Evolutionary conservation across 1,140 invertebrate species (phyloP).

Genomic region (Drosophila guanche): DNA sequence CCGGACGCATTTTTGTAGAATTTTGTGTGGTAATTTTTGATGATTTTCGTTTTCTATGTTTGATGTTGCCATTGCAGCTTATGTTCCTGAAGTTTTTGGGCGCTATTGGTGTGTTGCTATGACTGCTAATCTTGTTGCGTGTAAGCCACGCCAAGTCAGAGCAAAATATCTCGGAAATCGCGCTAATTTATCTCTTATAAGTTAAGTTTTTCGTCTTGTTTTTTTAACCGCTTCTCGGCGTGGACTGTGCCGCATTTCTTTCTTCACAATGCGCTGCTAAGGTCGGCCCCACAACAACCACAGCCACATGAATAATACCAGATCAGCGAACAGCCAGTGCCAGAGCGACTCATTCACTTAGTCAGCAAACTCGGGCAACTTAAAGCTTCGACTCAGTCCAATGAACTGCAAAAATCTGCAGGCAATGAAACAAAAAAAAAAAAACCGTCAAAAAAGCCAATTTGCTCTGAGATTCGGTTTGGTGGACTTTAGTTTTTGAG

Average conservation of each 20-base stretch:
- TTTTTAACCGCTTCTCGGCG: slow-evolving; percentile 12
- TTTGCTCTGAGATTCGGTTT: slow-evolving; percentile 21
- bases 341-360: slow-evolving; percentile 73
- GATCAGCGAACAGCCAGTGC: neutral
- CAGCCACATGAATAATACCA: slow-evolving; percentile 32
- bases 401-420: slow-evolving; percentile 71
- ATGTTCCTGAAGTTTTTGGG: no score
- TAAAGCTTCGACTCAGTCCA: slow-evolving; percentile 57
- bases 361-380: slow-evolving; percentile 51
- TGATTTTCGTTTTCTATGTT: no score
- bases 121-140: slow-evolving; percentile 22
- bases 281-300: slow-evolving; percentile 19
- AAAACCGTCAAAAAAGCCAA: slow-evolving; percentile 12
- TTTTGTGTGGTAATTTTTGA: no score
- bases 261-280: slow-evolving; percentile 22
- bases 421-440: slow-evolving; percentile 12
- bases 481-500: slow-evolving; percentile 13
- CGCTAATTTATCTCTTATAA: slow-evolving; percentile 73
- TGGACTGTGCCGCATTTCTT: slow-evolving; percentile 28
- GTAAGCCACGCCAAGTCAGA: slow-evolving; percentile 33
- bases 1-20: no score
- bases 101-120: neutral
- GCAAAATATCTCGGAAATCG: slow-evolving; percentile 54
- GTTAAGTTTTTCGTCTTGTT: slow-evolving; percentile 55
- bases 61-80: no score